Base-by-base conservation (phyloP, 2,888 invertebrate species). In the Cosmopolites sordidus region DNA sequence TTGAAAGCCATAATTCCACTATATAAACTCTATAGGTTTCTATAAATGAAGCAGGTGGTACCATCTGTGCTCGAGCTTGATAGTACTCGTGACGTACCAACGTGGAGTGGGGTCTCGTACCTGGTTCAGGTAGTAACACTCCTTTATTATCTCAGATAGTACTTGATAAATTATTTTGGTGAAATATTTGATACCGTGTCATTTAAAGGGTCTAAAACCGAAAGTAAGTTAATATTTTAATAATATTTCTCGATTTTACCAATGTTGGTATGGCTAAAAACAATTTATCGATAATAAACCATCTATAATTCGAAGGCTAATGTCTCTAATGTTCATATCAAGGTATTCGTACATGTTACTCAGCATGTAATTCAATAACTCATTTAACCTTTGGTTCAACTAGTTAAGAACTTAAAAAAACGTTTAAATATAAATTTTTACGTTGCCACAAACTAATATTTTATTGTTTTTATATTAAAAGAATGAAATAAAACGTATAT, bases 41-140 rank as follows among this genome's bases (percentile, higher is more conserved):
- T n/a, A n/a, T n/a, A n/a, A n/a, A n/a, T n/a, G n/a, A n/a, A n/a
- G n/a, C n/a, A n/a, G n/a, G n/a, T 27, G 9, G 27, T 27, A 27
- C 27, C 27, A 27, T 27, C 27, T 27, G 5, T 27, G 6, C 6
- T 9, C 9, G 27, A 27, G 9, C 9, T 27, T 5, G 27, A 11
- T 33, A 33, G 33, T 33, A 33, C 33, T 33, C n/a, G n/a, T 33
- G 33, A 33, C 33, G 33, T 33, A 33, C 22, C 8, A 33, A 9
- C 33, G n/a, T 33, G 33, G 11, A 12, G 33, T 11, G 12, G 33
- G 33, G 33, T 3, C 11, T 33, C 5, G n/a, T 33, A 33, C 33
- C 33, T 33, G 33, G 33, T n/a, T 12, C n/a, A 33, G 33, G 33
- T 33, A 33, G n/a, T 33, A 33, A 33, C 33, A 33, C 33, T 33